Percentiles rank a stretch among this genome's conserved stretches.
Evolutionary conservation across 37 sponge, comb jelly and placozoan species (phyloP).

Genomic region (Beroe ovata): DNA sequence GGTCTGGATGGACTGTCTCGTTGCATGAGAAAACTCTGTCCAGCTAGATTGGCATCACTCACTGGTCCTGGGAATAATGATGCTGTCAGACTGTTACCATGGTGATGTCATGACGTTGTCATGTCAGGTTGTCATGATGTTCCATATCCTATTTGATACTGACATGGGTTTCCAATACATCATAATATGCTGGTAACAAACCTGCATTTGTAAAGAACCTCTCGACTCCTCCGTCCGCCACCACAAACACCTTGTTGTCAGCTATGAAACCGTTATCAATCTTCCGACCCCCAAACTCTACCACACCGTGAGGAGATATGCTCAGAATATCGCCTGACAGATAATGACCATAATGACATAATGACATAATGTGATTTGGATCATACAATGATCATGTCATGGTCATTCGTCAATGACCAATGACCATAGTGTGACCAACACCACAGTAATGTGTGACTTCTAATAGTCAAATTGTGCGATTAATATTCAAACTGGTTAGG

Average conservation of each 20-base stretch:
- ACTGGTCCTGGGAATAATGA: constrained; percentile 60
- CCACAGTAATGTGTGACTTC: too few species aligned
- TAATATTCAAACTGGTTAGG: too few species aligned
- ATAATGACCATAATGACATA: too few species aligned
- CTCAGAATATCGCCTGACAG: neutral
- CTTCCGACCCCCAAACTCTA: neutral
- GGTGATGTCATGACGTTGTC: neutral
- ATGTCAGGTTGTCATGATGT: neutral
- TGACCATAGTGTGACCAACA: too few species aligned
- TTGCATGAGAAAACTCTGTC: constrained; percentile 50
- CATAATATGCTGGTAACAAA: too few species aligned
- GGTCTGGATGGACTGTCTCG: constrained; percentile 48
- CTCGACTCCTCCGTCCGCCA: constrained; percentile 3
- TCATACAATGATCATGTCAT: too few species aligned
- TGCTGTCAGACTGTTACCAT: neutral
- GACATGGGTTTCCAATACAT: too few species aligned
- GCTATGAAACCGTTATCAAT: constrained; percentile 11
- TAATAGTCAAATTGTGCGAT: too few species aligned
- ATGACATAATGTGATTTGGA: neutral
- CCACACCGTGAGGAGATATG: neutral
- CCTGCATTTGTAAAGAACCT: constrained; percentile 10
- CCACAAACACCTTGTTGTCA: constrained; percentile 60
- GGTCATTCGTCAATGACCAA: too few species aligned
- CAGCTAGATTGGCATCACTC: constrained; percentile 51
- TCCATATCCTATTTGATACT: neutral